phyloP scores from a whole-genome alignment of 2,888 invertebrate genomes.

The Parnassius glacialis region DNA sequence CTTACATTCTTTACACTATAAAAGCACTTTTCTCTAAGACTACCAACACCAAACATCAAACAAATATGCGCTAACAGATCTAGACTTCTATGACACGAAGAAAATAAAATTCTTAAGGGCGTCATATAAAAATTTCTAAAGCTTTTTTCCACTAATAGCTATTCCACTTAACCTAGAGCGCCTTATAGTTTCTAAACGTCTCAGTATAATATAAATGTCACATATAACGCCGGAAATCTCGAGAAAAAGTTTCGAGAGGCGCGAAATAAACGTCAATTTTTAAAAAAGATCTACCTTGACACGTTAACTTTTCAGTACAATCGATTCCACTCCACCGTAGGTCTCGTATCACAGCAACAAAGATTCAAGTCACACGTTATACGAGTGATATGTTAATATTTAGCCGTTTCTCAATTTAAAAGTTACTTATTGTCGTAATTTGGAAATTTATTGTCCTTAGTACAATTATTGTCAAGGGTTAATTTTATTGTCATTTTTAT shows the following conservation, averaged over 20 bases:
- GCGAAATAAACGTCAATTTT: constrained; percentile 42
- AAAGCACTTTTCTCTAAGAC: constrained; percentile 73
- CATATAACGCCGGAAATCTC: constrained; percentile 33
- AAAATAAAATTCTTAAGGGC: constrained; percentile 46
- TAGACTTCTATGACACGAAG: constrained; percentile 38
- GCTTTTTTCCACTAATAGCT: constrained; percentile 56
- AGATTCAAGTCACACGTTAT: constrained; percentile 47
- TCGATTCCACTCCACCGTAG: background rate
- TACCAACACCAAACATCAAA: constrained; percentile 77
- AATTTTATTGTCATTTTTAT: constrained; percentile 22
- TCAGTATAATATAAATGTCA: background rate
- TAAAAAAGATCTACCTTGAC: background rate
- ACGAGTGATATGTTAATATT: constrained; percentile 56
- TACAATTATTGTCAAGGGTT: constrained; percentile 22
- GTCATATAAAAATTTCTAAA: constrained; percentile 62
- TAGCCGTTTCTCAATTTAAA: constrained; percentile 18
- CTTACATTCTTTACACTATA: constrained; percentile 52
- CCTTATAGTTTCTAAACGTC: constrained; percentile 43
- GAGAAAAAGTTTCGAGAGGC: constrained; percentile 63
- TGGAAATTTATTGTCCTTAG: constrained; percentile 31
- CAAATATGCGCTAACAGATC: constrained; percentile 49
- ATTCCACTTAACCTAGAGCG: constrained; percentile 48
- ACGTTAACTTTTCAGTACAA: background rate
- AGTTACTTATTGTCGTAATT: constrained; percentile 26
- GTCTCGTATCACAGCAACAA: constrained; percentile 36